Evolutionary conservation across 2,113 vertebrate species (phyloP), one percentile per base, ranked within the genome.

Genomic region (Ascaphus truei): DNA sequence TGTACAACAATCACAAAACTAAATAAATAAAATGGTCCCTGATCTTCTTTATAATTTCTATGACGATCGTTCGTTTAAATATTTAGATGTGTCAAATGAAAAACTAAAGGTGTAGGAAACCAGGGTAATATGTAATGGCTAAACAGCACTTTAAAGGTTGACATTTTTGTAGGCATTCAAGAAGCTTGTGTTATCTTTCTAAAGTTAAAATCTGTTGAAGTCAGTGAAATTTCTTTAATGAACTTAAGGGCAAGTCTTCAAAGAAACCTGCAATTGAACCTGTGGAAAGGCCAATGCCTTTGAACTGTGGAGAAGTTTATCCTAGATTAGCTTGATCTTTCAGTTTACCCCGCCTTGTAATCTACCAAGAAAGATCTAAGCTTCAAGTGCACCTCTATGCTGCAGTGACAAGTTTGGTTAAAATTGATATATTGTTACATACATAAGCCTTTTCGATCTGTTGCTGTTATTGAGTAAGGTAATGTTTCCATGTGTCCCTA

Each of bases 171-270:
- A 84, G 82, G 72, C 75, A 81, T 41, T 27, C 72, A 77, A 55
- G 79, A 66, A 73, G 56, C 68, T 77, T 6, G 29, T 72, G 76
- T 84, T 90, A 91, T 90, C 82, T 86, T 85, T 85, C 84, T 81
- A 84, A 90, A 86, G 82, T 64, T 79, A 64, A 83, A 85, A 86
- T 82, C 82, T 80, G 73, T 86, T 88, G 81, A 89, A 86, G 83
- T 83, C 81, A 75, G 71, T 75, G 81, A 90, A 90, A 87, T 92
- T 88, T 90, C 81, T 89, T 90, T 89, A 93, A 92, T 92, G 88
- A 93, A 92, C 88, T 82, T 85, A 81, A 86, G 84, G 84, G 84
- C 81, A 81, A 65, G 68, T 83, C 89, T 92, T 93, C 89, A 93
- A 94, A 94, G 90, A 84, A 81, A 71, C 75, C 80, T 87, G 80